Evolutionary conservation across 64 coral and sea anemone genomes (phyloP), one percentile per base, ranked within the genome.

Genomic region (Acropora yongei): DNA sequence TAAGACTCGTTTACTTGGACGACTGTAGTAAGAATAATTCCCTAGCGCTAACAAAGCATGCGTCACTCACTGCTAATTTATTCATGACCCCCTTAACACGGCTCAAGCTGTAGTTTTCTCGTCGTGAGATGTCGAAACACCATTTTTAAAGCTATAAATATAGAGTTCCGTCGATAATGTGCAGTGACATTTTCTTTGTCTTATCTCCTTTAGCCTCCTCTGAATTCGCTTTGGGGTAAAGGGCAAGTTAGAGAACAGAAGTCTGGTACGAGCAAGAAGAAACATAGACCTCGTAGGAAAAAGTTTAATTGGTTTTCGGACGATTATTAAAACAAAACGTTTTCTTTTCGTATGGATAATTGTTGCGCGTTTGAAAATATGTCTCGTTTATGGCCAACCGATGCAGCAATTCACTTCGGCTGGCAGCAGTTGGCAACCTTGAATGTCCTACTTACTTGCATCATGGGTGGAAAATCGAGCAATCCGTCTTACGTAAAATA

Each of bases 291-390:
- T 42, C 51, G 3, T 19, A 17, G 53, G 39, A 41, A 30, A 5
- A 63, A 43, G 1, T 81, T 81, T 60, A 61, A 81, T 41, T 81
- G 79, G 79, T 81, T 81, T 60, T 63, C 79, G 4, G 79, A 81
- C 53, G 79, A 30, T 2, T 81, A 60, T 50, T 81, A 61, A 41
- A 0, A 1, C 30, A 61, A 10, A 57, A 75, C 53, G 86, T 58
- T 30, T 74, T 49, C 8, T 89, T 13, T 3, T 3, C 8, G 1
- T 8, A 63, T 3, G 13, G 3, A 63, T 14, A 14, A 13, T 13
- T 13, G 60, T 13, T 63, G 16, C 11, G 60, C 13, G 11, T 14
- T 8, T 63, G 60, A 30, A 30, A 30, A 30, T 30, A 30, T 30
- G 30, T 30, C 30, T 30, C 30, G 30, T 30, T 30, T 30, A 30